phyloP scores from a whole-genome alignment of 1,140 invertebrate genomes.

The Calosoma granatense region DNA sequence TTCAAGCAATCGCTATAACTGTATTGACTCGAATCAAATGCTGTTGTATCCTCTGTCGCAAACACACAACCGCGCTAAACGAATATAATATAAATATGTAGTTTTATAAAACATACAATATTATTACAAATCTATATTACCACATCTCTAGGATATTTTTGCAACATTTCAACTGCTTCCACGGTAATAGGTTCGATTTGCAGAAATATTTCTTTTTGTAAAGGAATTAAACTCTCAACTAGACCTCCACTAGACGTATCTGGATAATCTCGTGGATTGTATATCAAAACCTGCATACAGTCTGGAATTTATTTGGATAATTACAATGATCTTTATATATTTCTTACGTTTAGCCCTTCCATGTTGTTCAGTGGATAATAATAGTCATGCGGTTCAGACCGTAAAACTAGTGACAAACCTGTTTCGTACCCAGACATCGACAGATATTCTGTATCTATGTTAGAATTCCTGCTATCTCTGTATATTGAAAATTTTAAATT shows the following conservation, averaged over 20 bases:
- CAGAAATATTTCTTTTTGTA: background rate
- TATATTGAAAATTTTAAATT: background rate
- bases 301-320: background rate
- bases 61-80: background rate
- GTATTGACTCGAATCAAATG: slow-evolving; percentile 28
- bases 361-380: background rate
- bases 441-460: background rate
- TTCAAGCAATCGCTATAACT: slow-evolving; percentile 44
- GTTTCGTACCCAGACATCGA: background rate
- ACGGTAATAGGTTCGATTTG: background rate
- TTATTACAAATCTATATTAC: background rate
- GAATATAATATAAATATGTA: background rate
- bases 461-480: background rate
- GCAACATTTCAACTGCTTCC: background rate
- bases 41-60: background rate
- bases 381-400: background rate
- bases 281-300: background rate
- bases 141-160: background rate
- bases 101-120: background rate
- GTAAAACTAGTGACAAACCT: background rate
- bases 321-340: background rate
- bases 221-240: background rate
- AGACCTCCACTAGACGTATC: background rate
- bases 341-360: background rate
- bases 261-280: background rate